Percentiles rank a stretch among this genome's conserved stretches.
Evolutionary conservation across 2,888 invertebrate species (phyloP).

Genomic region (Cerceris rybyensis): DNA sequence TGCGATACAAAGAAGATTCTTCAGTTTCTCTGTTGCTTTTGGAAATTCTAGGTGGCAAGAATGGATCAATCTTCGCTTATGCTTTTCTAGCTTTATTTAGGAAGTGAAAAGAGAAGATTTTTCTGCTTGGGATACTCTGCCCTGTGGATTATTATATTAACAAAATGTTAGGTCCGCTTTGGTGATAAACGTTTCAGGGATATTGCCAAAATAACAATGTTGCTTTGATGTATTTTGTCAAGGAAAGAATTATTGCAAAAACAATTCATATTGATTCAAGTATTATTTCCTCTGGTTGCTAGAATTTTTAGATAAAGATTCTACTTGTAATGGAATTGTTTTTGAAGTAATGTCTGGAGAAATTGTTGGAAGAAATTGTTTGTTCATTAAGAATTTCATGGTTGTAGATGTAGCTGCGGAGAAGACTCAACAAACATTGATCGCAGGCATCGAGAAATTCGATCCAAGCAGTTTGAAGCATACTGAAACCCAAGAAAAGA

Average conservation of each 20-base stretch:
- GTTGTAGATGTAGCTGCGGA: slow-evolving; percentile 92
- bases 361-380: neutral
- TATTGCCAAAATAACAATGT: slow-evolving; percentile 24
- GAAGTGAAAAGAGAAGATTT: slow-evolving; percentile 13
- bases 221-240: slow-evolving; percentile 7
- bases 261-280: neutral
- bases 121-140: slow-evolving; percentile 12
- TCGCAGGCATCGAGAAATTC: slow-evolving; percentile 93
- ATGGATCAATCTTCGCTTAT: slow-evolving; percentile 19
- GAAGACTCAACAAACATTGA: slow-evolving; percentile 90
- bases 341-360: neutral
- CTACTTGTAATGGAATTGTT: neutral
- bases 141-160: slow-evolving; percentile 17
- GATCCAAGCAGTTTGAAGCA: slow-evolving; percentile 93
- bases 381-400: neutral
- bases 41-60: slow-evolving; percentile 29
- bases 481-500: slow-evolving; percentile 96
- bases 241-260: slow-evolving; percentile 7
- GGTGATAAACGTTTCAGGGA: slow-evolving; percentile 18
- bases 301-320: neutral
- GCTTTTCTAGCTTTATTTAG: slow-evolving; percentile 28
- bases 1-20: neutral
- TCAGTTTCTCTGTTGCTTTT: slow-evolving; percentile 23
- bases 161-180: slow-evolving; percentile 14
- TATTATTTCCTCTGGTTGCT: neutral